A percentile compares a stretch with the other conserved stretches of the same genome.
These are phyloP conservation scores for Drosophila parvula DNA, from an alignment of 1,140 invertebrate genomes.

Conservation along the genomic window DNA sequence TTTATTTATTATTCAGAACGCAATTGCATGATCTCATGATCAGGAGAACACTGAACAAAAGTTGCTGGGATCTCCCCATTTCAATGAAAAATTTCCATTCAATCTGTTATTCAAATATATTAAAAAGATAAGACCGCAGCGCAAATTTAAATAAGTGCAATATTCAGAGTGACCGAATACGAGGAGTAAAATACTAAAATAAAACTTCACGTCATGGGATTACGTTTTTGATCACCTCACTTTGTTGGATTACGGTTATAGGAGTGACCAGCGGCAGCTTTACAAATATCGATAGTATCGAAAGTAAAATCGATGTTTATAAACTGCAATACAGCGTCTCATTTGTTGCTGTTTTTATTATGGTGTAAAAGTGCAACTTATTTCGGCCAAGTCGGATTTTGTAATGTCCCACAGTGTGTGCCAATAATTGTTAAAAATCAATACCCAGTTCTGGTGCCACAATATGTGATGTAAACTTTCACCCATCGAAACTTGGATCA, in stretches of 20 bases:
- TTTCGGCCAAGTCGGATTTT: background rate
- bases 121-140: conserved; percentile 19
- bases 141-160: background rate
- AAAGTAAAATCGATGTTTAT: background rate
- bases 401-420: conserved; percentile 1
- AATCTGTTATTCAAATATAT: conserved; percentile 13
- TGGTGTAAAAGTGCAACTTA: conserved; percentile 13
- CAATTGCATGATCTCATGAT: conserved; percentile 5
- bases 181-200: no score
- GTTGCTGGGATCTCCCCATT: conserved; percentile 5
- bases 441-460: background rate
- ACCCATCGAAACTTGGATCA: background rate
- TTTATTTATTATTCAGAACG: background rate
- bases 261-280: no score
- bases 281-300: background rate
- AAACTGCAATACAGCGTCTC: conserved; percentile 11
- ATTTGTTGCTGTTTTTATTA: conserved; percentile 32
- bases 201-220: no score
- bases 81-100: background rate
- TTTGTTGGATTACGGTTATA: no score
- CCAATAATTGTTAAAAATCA: conserved; percentile 1
- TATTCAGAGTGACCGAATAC: background rate
- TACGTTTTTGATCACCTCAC: no score
- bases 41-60: background rate
- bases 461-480: conserved; percentile 19